Conservation (phyloP, 1,140 invertebrate species). For the Papilio polyxenes region DNA sequence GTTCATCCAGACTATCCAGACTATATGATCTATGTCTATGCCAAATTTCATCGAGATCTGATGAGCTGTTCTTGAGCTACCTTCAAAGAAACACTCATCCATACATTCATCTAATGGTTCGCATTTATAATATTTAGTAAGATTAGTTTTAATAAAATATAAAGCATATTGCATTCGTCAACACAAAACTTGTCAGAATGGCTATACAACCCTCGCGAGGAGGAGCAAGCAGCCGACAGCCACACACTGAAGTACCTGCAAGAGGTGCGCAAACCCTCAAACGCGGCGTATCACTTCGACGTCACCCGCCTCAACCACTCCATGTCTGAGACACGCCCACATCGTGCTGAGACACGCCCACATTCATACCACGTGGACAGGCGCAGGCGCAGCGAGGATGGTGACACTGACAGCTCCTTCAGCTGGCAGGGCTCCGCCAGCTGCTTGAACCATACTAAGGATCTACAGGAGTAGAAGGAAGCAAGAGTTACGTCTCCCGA, state of each 20-base stretch:
- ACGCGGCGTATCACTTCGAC: constrained; percentile 68
- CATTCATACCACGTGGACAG: constrained; percentile 46
- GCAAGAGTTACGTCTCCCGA: neutral
- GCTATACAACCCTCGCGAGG: constrained; percentile 65
- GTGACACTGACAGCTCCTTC: constrained; percentile 72
- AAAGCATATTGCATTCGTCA: no score
- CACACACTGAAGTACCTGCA: constrained; percentile 69
- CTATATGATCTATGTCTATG: no score
- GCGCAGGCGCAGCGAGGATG: constrained; percentile 57
- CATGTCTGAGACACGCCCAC: constrained; percentile 48
- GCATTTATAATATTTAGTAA: no score
- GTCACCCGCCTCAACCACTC: constrained; percentile 56
- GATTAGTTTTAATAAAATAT: no score
- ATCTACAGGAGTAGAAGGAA: neutral
- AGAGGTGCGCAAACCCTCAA: constrained; percentile 71
- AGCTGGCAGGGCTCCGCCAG: constrained; percentile 70
- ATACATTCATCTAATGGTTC: no score
- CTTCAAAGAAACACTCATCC: no score
- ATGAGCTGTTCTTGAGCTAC: no score
- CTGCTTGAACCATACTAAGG: constrained; percentile 45
- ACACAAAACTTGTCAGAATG: constrained; percentile 55
- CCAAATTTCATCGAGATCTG: no score
- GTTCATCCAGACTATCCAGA: no score
- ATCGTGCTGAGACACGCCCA: constrained; percentile 37
- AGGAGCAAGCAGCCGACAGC: constrained; percentile 54